Evolutionary conservation across 2,113 vertebrate genomes (phyloP).

Genomic region (Oostethus manadensis): DNA sequence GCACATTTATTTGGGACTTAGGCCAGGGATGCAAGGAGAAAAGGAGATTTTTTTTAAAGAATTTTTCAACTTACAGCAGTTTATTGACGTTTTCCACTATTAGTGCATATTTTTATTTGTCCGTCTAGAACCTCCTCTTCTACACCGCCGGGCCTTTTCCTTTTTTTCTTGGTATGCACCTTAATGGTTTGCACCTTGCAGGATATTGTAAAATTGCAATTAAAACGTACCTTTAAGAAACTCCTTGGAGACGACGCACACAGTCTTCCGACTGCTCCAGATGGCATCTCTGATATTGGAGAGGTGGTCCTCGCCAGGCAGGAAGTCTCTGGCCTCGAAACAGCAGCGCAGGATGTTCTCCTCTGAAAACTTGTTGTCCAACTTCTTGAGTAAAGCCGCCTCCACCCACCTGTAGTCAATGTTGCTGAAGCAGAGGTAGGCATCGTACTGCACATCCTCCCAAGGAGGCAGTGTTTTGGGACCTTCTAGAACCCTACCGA

Average conservation of each 20-base stretch:
- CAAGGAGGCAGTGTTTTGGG: constrained; percentile 1
- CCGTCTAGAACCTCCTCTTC: too few relatives aligned
- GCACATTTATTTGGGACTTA: too few relatives aligned
- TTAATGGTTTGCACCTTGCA: neutral
- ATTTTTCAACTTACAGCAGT: too few relatives aligned
- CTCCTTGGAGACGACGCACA: constrained; percentile 82
- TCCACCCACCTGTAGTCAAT: constrained; percentile 86
- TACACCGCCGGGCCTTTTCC: too few relatives aligned
- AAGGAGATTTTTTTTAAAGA: too few relatives aligned
- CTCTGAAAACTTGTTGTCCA: constrained; percentile 80
- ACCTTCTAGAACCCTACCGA: constrained; percentile 44
- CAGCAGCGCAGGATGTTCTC: constrained; percentile 79
- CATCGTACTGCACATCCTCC: constrained; percentile 69
- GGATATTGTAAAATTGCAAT: neutral
- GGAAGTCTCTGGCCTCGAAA: constrained; percentile 89
- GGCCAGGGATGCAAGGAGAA: too few relatives aligned
- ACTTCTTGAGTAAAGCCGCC: constrained; percentile 71
- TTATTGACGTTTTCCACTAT: too few relatives aligned
- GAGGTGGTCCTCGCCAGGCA: constrained; percentile 82
- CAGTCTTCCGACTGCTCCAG: constrained; percentile 79
- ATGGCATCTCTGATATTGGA: constrained; percentile 81
- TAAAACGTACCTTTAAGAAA: constrained; percentile 73
- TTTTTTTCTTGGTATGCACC: too few relatives aligned
- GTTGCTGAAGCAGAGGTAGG: constrained; percentile 82
- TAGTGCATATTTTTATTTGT: too few relatives aligned